Base-by-base conservation (phyloP, 2,888 invertebrate species). In the Carcina quercana region DNA sequence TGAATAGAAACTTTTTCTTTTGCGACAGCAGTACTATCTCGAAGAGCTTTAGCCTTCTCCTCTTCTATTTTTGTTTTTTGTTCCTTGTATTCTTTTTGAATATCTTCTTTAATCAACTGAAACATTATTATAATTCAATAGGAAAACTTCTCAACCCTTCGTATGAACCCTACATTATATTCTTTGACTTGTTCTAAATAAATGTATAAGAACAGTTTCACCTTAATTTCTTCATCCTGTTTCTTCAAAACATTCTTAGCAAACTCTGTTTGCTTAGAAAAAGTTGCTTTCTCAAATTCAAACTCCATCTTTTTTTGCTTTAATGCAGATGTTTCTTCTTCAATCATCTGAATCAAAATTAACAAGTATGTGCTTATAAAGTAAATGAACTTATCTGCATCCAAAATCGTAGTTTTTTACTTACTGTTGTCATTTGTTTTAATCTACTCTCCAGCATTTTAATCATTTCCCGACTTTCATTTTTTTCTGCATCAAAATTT, bases 301-400 rank as follows among this genome's bases (percentile, higher is more conserved):
- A 89, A 75, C 35, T 86, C 86, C 61, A 87, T 83, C 45, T 83
- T 80, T 47, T 87, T 88, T 54, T 88, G 88, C 47, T 87, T 87
- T 12, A 89, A 53, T 1, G 55, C 33, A 8, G 57, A 53, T 2
- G 76, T 59, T 36, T 85, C 84, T 53, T 82, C 84, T 51, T 84
- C 84, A 5, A 84, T 66, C 60, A 71, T 70, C 85, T 84, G 35
- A 11, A 51, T 55, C 2, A 24, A 24, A 22, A 19, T 3, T 19
- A 17, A 17, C 17, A 7, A 17, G 11, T 22, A 22, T 6, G 12
- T 3, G 3, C 12, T n/a, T n/a, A 10, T 22, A 22, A 22, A 5
- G 8, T 22, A n/a, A 22, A 1, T 2, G 22, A n/a, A n/a, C n/a
- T n/a, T n/a, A n/a, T n/a, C n/a, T n/a, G n/a, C n/a, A n/a, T n/a